phyloP scores from a whole-genome alignment of 2,797 vertebrate genomes.

The Sciurus carolinensis region DNA sequence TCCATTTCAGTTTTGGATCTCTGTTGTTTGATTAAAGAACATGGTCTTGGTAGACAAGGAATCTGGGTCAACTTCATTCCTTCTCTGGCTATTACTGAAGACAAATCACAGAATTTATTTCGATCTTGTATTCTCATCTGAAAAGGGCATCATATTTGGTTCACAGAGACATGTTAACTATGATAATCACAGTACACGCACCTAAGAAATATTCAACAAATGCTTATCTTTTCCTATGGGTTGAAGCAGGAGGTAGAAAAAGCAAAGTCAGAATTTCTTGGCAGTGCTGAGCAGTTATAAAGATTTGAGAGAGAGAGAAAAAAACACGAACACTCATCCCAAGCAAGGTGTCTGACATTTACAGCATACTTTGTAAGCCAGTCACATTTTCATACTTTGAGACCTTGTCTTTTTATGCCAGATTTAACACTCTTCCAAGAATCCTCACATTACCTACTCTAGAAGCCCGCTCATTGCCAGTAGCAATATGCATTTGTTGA shows the following conservation, averaged over 20 bases:
- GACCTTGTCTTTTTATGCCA: not conserved
- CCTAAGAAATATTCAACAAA: not conserved
- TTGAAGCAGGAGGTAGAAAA: not conserved
- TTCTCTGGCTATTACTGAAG: not conserved
- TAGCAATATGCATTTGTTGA: not conserved
- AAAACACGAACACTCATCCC: not conserved
- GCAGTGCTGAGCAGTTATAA: not conserved
- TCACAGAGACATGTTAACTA: not conserved
- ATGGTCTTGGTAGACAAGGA: not conserved
- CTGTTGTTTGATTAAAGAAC: not conserved
- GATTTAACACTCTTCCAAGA: not conserved
- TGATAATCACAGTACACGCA: not conserved
- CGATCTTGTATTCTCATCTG: not conserved
- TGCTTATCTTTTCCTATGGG: not conserved
- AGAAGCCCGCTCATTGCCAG: not conserved
- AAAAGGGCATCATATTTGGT: not conserved
- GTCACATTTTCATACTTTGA: constrained; percentile 18
- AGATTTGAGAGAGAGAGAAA: not conserved
- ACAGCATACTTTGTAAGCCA: not conserved
- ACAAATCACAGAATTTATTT: constrained; percentile 10
- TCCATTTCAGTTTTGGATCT: not conserved
- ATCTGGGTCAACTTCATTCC: constrained; percentile 51
- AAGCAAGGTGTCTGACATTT: not conserved
- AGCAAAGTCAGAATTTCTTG: constrained; percentile 43
- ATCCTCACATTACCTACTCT: not conserved